phyloP scores from a whole-genome alignment of 2,797 vertebrate genomes.

The Botia almorhae region DNA sequence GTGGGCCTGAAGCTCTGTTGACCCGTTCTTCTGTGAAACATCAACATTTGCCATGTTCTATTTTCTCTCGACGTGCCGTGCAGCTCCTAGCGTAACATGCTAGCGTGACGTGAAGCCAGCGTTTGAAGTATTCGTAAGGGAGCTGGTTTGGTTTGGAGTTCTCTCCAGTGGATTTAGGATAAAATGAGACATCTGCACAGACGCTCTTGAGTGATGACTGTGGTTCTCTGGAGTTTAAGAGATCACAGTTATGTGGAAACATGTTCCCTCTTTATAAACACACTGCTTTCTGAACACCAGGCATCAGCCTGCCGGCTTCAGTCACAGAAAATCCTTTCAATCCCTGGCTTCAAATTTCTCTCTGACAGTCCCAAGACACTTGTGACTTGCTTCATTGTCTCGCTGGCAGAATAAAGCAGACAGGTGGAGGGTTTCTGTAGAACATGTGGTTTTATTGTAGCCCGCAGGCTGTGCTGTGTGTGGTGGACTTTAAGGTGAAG shows the following conservation, averaged over 20 bases:
- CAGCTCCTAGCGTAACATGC: not conserved
- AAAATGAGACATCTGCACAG: constrained; percentile 3
- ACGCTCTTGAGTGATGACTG: constrained; percentile 26
- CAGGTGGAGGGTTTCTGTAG: constrained; percentile 19
- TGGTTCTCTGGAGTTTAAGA: constrained; percentile 22
- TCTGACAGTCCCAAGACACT: not conserved
- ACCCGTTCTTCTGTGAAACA: constrained; percentile 6
- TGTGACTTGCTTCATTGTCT: constrained; percentile 3
- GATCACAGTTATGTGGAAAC: constrained; percentile 13
- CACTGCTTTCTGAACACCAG: not conserved
- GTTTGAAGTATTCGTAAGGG: constrained; percentile 18
- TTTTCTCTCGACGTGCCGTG: not conserved
- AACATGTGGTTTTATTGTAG: constrained; percentile 30
- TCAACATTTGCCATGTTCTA: constrained; percentile 15
- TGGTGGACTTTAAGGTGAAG: not conserved
- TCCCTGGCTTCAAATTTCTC: constrained; percentile 5
- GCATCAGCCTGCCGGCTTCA: constrained; percentile 17
- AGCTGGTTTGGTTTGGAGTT: constrained; percentile 6
- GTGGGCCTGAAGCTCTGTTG: constrained; percentile 28
- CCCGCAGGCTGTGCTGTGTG: not conserved
- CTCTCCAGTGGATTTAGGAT: constrained; percentile 6
- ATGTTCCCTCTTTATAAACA: constrained; percentile 2
- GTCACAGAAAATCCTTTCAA: constrained; percentile 35
- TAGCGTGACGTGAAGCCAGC: not conserved
- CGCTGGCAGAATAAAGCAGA: constrained; percentile 5